Evolutionary conservation across 2,888 invertebrate genomes (phyloP).

Genomic region (Liodrosophila aerea): DNA sequence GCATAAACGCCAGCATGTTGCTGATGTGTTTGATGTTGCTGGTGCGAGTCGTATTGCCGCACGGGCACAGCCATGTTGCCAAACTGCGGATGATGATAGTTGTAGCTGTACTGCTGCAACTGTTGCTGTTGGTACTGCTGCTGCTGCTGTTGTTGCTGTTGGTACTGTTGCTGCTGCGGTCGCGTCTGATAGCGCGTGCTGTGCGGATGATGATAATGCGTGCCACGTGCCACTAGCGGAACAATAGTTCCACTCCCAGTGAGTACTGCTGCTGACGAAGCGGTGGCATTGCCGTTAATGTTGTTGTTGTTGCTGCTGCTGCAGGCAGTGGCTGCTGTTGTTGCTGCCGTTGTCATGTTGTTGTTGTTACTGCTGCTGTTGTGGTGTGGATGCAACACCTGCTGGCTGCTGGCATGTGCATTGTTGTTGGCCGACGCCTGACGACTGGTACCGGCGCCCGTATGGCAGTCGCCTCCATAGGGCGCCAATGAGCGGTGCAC

Average conservation of each 20-base stretch:
- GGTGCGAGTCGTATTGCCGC: constrained; percentile 65
- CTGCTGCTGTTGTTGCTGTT: constrained; percentile 47
- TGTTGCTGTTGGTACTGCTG: constrained; percentile 49
- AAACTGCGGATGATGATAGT: constrained; percentile 81
- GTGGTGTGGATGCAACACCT: constrained; percentile 45
- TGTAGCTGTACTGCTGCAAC: constrained; percentile 69
- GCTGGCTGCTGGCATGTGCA: constrained; percentile 42
- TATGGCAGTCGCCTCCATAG: constrained; percentile 38
- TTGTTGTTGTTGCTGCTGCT: constrained; percentile 59
- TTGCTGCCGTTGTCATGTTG: constrained; percentile 44
- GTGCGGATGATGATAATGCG: constrained; percentile 56
- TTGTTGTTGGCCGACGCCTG: constrained; percentile 55
- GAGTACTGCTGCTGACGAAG: constrained; percentile 66
- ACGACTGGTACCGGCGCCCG: constrained; percentile 59
- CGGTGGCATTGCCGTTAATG: constrained; percentile 62
- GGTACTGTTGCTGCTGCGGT: constrained; percentile 47
- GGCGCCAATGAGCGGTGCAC: constrained; percentile 57
- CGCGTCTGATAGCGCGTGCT: constrained; percentile 54
- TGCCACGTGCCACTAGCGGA: constrained; percentile 60
- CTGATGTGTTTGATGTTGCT: constrained; percentile 50
- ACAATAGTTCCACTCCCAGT: constrained; percentile 67
- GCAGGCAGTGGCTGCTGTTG: constrained; percentile 48
- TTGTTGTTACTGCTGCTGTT: constrained; percentile 45
- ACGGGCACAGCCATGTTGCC: constrained; percentile 81
- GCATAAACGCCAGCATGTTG: constrained; percentile 64